A percentile compares a stretch with the other conserved stretches of the same genome.
Conservation (phyloP, 2,113 vertebrate genomes). For the Eptesicus fuscus region DNA sequence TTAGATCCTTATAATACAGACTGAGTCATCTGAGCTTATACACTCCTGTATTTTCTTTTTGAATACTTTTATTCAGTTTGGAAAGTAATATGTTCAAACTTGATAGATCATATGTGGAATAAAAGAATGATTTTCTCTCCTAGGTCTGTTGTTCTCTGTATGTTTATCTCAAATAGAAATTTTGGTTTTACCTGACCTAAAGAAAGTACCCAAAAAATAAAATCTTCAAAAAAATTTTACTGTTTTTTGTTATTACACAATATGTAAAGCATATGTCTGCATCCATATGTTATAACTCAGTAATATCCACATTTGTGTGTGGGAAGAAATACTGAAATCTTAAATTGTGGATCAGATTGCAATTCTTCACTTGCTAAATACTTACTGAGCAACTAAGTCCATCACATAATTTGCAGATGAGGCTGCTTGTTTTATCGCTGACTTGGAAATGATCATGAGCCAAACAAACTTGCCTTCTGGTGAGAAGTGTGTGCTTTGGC, state of each 20-base stretch:
- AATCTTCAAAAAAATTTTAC: background rate
- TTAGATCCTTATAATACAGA: background rate
- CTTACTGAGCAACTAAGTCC: background rate
- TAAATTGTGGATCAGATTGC: background rate
- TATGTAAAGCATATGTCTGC: background rate
- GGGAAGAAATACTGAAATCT: background rate
- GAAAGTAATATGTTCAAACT: conserved; percentile 9
- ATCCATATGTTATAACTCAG: background rate
- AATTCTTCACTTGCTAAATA: background rate
- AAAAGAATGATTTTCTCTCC: background rate
- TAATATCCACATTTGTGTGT: background rate
- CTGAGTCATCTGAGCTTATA: background rate
- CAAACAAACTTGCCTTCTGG: background rate
- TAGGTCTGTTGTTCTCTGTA: background rate
- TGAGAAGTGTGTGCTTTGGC: background rate
- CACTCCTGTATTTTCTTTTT: background rate
- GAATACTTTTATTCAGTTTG: background rate
- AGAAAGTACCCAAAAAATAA: background rate
- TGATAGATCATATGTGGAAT: background rate
- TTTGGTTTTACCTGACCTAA: conserved; percentile 8
- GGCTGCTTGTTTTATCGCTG: background rate
- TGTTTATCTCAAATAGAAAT: background rate
- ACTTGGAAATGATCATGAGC: background rate
- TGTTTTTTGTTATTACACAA: background rate
- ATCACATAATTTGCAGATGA: background rate